Base-by-base conservation (phyloP, 2,113 vertebrate genomes). In the Hipposideros armiger region DNA sequence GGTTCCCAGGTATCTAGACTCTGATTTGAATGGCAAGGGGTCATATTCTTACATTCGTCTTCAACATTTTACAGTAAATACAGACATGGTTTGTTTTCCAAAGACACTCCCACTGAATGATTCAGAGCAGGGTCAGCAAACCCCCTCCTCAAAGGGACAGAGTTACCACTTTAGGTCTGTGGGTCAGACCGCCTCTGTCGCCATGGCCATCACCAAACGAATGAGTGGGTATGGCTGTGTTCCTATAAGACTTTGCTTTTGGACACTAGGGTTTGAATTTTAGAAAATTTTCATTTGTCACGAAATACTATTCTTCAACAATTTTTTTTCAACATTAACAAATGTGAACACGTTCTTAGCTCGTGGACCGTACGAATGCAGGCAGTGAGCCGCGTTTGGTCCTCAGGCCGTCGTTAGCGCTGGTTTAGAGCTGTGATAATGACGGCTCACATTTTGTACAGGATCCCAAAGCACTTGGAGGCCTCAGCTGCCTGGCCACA, bases 401-500 rank as follows among this genome's bases (percentile, higher is more conserved):
- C 26, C n/a, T 42, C 8, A 4, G 60, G 47, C 17, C 4, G 7
- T 14, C 2, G 11, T n/a, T 1, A 2, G 56, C 0, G 2, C 24
- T 40, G 36, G 13, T 28, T 45, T 26, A 7, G 36, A 11, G 28
- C 28, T 1, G 4, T 3, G 28, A 16, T 7, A 9, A 45, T 4
- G 13, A 13, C 9, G 52, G n/a, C 66, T 30, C 54, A 1, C 10
- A 1, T 14, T 5, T 5, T 17, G 42, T 20, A 11, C 22, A 11
- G 5, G 22, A 28, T 36, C 32, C 6, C 32, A 3, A 50, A 64
- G 24, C 16, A 28, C 45, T 9, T 1, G 5, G 74, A 11, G 64
- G 66, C 50, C 40, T 1, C 7, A 1, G 5, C 22, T 2, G 1
- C 30, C 2, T 3, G 13, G 72, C 10, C 10, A 0, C 1, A 13